A percentile compares a stretch with the other conserved stretches of the same genome.
Conservation (phyloP, 2,888 invertebrate species). For the Acrobasis consociella region DNA sequence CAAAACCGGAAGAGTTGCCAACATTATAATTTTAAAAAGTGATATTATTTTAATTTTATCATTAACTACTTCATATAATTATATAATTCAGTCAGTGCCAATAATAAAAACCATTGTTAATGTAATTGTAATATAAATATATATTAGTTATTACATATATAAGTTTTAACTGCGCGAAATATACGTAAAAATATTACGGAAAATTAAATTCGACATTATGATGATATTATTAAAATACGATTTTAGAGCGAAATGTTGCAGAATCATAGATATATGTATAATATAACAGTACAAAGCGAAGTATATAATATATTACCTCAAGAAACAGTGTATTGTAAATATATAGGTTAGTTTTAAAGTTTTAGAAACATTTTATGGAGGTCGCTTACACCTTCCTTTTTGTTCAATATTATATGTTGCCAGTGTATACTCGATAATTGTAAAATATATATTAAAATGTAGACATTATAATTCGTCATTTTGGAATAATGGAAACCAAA, state of each 20-base stretch:
- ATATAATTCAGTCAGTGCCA: constrained; percentile 68
- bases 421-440: constrained; percentile 8
- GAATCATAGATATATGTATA: constrained; percentile 27
- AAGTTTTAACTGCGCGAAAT: constrained; percentile 46
- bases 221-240: constrained; percentile 55
- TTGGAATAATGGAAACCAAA: background rate
- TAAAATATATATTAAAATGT: background rate
- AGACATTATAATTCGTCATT: background rate
- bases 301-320: constrained; percentile 69
- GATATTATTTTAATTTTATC: constrained; percentile 11
- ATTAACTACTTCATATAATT: constrained; percentile 49
- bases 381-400: constrained; percentile 59
- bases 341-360: constrained; percentile 43
- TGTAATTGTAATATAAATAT: constrained; percentile 50
- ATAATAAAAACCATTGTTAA: constrained; percentile 70
- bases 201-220: constrained; percentile 50
- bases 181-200: constrained; percentile 50
- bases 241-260: constrained; percentile 30
- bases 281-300: constrained; percentile 52
- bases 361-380: constrained; percentile 59
- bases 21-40: constrained; percentile 10
- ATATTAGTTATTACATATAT: constrained; percentile 75
- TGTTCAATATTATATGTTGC: constrained; percentile 29
- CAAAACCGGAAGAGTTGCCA: background rate
- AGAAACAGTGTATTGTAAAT: constrained; percentile 75